These are phyloP conservation scores for Myoxocephalus aenaeus DNA, from an alignment of 2,797 vertebrate species.

Conservation along the genomic window DNA sequence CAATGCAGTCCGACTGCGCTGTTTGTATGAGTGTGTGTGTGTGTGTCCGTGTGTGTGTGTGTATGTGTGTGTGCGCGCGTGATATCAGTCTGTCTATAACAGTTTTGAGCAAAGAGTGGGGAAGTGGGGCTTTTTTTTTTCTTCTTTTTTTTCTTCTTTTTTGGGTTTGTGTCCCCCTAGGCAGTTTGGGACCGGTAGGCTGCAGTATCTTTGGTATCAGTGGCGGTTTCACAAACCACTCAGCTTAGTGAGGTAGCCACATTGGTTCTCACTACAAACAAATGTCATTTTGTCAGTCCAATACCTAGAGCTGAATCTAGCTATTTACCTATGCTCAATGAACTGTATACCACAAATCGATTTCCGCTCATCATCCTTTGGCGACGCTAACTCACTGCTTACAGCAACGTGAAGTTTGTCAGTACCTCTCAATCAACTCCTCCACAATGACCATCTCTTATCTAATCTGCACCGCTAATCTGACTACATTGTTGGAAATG, in stretches of 20 bases:
- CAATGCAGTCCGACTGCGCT: conserved; percentile 85
- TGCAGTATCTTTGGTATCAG: conserved; percentile 99
- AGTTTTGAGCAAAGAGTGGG: conserved; percentile 54
- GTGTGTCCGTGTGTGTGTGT: conserved; percentile 22
- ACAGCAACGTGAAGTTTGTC: conserved; percentile 80
- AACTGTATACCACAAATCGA: conserved; percentile 80
- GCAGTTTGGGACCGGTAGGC: conserved; percentile 92
- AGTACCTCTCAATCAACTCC: conserved; percentile 65
- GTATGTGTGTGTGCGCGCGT: conserved; percentile 9
- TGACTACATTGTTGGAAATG: conserved; percentile 85
- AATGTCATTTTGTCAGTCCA: conserved; percentile 85
- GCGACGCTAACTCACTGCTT: conserved; percentile 80
- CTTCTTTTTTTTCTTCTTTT: conserved; percentile 26
- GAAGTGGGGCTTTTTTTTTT: background rate
- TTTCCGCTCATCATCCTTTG: conserved; percentile 71
- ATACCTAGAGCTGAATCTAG: conserved; percentile 76
- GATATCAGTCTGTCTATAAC: conserved; percentile 30
- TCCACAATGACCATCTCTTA: conserved; percentile 68
- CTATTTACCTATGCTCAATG: conserved; percentile 72
- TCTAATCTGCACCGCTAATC: conserved; percentile 79
- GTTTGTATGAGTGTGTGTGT: conserved; percentile 51
- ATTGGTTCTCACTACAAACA: conserved; percentile 96
- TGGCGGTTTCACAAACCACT: conserved; percentile 97
- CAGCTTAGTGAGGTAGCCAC: conserved; percentile 99
- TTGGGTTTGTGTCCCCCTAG: conserved; percentile 79